Base-by-base conservation (phyloP, 2,113 vertebrate species). In the Gobiocypris rarus region DNA sequence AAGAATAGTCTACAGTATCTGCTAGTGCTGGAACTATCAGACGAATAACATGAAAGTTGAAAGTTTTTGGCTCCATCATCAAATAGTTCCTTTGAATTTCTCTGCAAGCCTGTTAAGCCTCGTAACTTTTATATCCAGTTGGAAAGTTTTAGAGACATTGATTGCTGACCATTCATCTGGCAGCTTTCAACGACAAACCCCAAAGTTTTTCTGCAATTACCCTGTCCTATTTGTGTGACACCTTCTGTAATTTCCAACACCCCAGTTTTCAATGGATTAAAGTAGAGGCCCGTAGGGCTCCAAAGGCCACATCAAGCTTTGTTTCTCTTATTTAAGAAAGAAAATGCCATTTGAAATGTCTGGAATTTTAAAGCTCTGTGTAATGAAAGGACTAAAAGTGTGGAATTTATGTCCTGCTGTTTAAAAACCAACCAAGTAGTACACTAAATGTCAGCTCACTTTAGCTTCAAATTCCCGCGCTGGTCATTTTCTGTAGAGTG, bases 371-470 rank as follows among this genome's bases (percentile, higher is more conserved):
- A 45, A 73, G 45, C 67, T 70, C 38, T 15, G 38, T 34, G 45
- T 52, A 43, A 38, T 84, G 50, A 43, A 70, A 78, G 45, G 65
- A 70, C 79, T 67, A 28, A 82, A 73, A 59, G 28, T 56, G 74
- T 50, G 70, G 69, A 75, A 90, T 92, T 90, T 91, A 92, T 86
- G 88, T 84, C 82, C 84, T 56, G 84, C 81, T 83, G 84, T 75
- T 84, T 83, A 59, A 52, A 73, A 84, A 83, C 82, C 81, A 63
- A 90, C 84, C 85, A 89, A 88, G 89, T 19, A 75, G 61, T 10
- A 70, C 85, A 86, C 87, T 88, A 94, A 93, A 93, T 92, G 92
- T 91, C 93, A 93, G 85, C 83, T 89, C 89, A 85, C 86, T 88
- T 90, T 84, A 86, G 69, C 89, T 87, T 92, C 85, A 86, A 91